A percentile compares a stretch with the other conserved stretches of the same genome.
Conservation (phyloP, 2,113 vertebrate species). For the Microtus oregoni region DNA sequence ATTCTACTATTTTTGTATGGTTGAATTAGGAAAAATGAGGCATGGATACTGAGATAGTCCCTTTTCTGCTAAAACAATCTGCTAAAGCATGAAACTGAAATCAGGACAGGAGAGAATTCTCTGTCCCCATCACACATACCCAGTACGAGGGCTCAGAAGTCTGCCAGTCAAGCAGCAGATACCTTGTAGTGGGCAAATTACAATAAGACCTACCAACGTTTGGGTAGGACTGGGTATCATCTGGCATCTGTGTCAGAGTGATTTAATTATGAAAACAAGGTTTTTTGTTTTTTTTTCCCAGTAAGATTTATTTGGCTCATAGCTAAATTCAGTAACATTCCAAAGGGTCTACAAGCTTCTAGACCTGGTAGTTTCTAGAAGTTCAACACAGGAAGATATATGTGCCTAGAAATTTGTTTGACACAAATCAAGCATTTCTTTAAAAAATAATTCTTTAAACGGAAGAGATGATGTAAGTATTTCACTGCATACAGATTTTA, state of each 20-base stretch:
- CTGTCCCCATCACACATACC: not conserved
- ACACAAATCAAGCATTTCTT: not conserved
- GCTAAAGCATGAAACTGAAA: not conserved
- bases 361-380: not conserved
- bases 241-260: not conserved
- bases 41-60: not conserved
- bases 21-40: not conserved
- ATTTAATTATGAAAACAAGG: constrained; percentile 1
- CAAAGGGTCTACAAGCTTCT: not conserved
- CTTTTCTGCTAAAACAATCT: not conserved
- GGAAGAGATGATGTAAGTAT: not conserved
- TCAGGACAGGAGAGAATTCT: not conserved
- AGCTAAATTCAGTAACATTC: not conserved
- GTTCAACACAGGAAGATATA: not conserved
- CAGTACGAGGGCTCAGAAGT: not conserved
- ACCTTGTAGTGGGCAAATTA: not conserved
- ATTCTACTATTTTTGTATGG: not conserved
- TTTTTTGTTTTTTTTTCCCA: not conserved
- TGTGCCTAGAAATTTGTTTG: not conserved
- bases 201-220: too few species aligned
- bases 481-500: not conserved
- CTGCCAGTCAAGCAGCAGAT: fast-evolving
- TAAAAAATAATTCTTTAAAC: not conserved
- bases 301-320: not conserved
- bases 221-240: not conserved